phyloP scores from a whole-genome alignment of 1,140 invertebrate species.

The Drosophila arawakana region DNA sequence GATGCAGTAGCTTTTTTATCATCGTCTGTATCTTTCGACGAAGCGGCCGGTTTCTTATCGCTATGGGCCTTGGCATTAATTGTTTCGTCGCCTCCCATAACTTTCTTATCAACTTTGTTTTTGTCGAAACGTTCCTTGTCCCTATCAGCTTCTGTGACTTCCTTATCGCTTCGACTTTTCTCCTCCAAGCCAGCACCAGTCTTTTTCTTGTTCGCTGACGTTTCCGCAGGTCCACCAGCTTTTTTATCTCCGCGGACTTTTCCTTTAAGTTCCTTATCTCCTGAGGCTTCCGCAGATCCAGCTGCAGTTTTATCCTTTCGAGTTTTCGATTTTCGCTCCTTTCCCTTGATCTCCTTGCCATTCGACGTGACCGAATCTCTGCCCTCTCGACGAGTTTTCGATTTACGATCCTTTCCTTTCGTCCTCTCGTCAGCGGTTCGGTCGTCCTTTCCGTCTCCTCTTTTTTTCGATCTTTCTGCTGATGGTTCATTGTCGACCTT shows the following conservation, averaged over 20 bases:
- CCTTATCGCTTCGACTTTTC: not conserved
- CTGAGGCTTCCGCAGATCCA: not conserved
- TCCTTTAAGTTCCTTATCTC: not conserved
- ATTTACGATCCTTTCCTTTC: conserved; percentile 1
- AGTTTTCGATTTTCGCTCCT: conserved; percentile 4
- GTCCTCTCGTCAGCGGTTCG: not conserved
- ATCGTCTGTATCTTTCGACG: not conserved
- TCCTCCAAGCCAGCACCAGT: not conserved
- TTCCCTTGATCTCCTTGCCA: not conserved
- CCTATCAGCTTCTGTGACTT: not conserved
- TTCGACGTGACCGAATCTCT: not conserved
- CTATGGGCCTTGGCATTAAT: not conserved
- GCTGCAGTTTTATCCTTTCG: not conserved
- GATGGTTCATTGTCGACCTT: conserved; percentile 12
- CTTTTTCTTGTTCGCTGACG: conserved; percentile 1
- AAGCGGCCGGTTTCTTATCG: not conserved
- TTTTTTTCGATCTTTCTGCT: not conserved
- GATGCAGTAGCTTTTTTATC: not conserved
- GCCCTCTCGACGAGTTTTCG: not conserved
- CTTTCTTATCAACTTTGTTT: not conserved
- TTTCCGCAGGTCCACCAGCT: not conserved
- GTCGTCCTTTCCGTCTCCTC: not conserved
- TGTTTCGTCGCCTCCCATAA: not conserved
- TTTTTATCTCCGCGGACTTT: conserved; percentile 4
- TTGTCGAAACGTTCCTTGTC: not conserved